These are phyloP conservation scores for Riparia riparia DNA, from an alignment of 2,113 vertebrate genomes.

Conservation along the genomic window DNA sequence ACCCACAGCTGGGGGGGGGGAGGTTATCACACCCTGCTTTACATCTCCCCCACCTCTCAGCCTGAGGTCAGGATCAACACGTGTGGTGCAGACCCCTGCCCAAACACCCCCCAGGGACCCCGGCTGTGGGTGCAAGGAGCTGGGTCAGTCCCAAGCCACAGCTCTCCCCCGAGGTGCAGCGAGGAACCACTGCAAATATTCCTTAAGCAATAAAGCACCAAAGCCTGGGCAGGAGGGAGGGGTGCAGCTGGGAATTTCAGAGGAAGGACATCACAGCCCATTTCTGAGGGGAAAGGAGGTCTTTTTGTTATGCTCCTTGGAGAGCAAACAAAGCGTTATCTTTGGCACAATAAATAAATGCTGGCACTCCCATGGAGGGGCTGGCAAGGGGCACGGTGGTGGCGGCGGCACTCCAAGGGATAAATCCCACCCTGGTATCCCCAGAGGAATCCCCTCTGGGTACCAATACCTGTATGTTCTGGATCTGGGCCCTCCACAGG, in stretches of 20 bases:
- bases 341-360: constrained; percentile 50
- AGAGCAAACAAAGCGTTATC: not conserved
- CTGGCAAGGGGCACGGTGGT: not conserved
- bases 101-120: not conserved
- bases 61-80: not conserved
- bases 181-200: not conserved
- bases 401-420: not conserved
- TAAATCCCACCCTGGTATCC: not conserved
- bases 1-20: rapidly evolving
- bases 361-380: not conserved
- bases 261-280: not conserved
- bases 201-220: not conserved
- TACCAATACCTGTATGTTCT: no score
- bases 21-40: not conserved
- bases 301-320: not conserved
- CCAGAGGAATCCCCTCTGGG: not conserved
- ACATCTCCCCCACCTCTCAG: not conserved
- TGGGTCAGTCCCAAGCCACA: not conserved
- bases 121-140: rapidly evolving
- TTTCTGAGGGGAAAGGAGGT: not conserved
- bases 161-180: not conserved
- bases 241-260: rapidly evolving
- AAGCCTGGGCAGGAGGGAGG: not conserved
- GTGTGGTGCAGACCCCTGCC: not conserved
- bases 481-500: not conserved